A percentile compares a stretch with the other conserved stretches of the same genome.
These are phyloP conservation scores for Gymnodraco acuticeps DNA, from an alignment of 2,797 vertebrate genomes.

Conservation along the genomic window DNA sequence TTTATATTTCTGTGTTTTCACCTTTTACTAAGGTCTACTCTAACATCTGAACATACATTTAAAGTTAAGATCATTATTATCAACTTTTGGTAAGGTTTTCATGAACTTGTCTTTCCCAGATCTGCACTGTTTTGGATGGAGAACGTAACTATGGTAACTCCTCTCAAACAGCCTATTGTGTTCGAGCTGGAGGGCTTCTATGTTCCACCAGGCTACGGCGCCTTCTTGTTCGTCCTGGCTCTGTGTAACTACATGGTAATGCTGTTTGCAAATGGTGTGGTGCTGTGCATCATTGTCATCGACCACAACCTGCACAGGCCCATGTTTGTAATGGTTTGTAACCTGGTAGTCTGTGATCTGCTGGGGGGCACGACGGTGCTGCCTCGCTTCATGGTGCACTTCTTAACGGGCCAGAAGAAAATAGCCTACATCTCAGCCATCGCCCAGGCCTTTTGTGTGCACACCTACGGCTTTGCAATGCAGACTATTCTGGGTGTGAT, in stretches of 20 bases:
- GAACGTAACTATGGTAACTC: conserved; percentile 42
- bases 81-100: not conserved
- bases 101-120: conserved; percentile 28
- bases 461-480: conserved; percentile 46
- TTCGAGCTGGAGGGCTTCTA: conserved; percentile 73
- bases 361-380: conserved; percentile 51
- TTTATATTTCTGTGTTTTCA: not conserved
- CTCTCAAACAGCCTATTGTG: conserved; percentile 66
- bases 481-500: conserved; percentile 68
- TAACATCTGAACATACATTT: no score
- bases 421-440: conserved; percentile 60
- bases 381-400: conserved; percentile 65
- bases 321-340: conserved; percentile 72
- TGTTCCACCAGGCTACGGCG: conserved; percentile 41
- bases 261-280: conserved; percentile 61
- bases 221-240: conserved; percentile 58
- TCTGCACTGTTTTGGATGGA: conserved; percentile 45
- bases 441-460: conserved; percentile 63
- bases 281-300: conserved; percentile 45
- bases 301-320: conserved; percentile 71
- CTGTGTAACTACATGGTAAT: conserved; percentile 56
- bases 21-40: not conserved
- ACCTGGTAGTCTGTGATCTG: conserved; percentile 69
- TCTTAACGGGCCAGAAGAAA: conserved; percentile 58
- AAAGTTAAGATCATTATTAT: not conserved